These are phyloP conservation scores for Trichomycterus rosablanca DNA, from an alignment of 2,113 vertebrate species.

Conservation along the genomic window DNA sequence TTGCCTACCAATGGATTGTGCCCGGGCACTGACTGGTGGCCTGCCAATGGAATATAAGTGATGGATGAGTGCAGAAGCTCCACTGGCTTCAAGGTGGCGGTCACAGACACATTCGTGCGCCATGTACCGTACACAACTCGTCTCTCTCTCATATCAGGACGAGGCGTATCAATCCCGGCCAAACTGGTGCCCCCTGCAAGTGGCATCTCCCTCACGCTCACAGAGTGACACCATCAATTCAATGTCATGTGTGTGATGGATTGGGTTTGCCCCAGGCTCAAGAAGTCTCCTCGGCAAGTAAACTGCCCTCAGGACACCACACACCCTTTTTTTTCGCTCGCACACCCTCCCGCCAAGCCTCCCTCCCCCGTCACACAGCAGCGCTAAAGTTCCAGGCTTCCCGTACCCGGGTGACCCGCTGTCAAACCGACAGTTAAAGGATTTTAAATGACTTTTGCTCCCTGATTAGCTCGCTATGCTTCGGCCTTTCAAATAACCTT, in stretches of 20 bases:
- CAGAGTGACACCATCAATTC: constrained; percentile 76
- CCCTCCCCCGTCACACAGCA: constrained; percentile 38
- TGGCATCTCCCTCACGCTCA: constrained; percentile 79
- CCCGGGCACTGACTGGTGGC: too few species aligned
- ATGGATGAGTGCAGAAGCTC: too few species aligned
- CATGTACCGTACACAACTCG: constrained; percentile 38
- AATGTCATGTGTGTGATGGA: constrained; percentile 75
- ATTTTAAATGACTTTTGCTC: constrained; percentile 72
- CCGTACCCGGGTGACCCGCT: constrained; percentile 61
- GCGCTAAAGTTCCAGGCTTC: constrained; percentile 42
- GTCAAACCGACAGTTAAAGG: constrained; percentile 69
- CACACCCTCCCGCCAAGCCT: constrained; percentile 39
- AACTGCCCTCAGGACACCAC: constrained; percentile 76
- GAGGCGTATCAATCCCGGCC: constrained; percentile 37
- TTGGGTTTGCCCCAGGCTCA: constrained; percentile 61
- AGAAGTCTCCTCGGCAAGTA: constrained; percentile 56
- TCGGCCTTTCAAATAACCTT: constrained; percentile 65
- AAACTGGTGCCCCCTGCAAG: constrained; percentile 74
- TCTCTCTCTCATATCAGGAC: constrained; percentile 28
- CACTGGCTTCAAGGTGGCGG: too few species aligned
- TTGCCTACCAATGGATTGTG: too few species aligned
- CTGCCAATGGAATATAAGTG: too few species aligned
- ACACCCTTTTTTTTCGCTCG: too few species aligned
- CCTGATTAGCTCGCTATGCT: constrained; percentile 66
- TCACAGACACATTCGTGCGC: too few species aligned